Evolutionary conservation across 64 coral and sea anemone genomes (phyloP).

Genomic region (Porites lutea): DNA sequence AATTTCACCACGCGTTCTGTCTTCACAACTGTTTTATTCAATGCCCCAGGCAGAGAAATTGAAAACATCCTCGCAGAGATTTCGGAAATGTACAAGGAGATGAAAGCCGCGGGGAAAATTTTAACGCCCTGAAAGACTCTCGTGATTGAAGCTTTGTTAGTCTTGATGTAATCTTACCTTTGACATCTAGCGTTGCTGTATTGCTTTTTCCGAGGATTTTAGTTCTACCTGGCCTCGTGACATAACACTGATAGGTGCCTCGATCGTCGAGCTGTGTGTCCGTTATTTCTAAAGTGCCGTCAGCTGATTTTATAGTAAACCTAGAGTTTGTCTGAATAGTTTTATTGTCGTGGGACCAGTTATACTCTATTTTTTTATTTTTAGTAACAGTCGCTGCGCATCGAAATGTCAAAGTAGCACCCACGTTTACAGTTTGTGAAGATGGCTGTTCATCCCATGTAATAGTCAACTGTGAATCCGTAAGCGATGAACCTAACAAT

Average conservation of each 20-base stretch:
- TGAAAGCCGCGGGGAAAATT: background rate
- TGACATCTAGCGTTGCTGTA: conserved; percentile 20
- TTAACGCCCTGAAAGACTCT: conserved; percentile 1
- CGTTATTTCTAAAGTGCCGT: conserved; percentile 60
- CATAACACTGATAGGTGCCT: conserved; percentile 32
- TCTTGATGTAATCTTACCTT: conserved; percentile 24
- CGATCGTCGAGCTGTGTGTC: conserved; percentile 16
- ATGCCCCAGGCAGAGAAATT: background rate
- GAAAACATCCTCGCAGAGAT: conserved; percentile 12
- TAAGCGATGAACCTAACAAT: conserved; percentile 41
- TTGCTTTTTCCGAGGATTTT: conserved; percentile 16
- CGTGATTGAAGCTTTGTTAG: background rate
- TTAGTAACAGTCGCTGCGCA: conserved; percentile 12
- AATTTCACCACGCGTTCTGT: background rate
- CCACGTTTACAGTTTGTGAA: background rate
- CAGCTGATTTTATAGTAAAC: background rate
- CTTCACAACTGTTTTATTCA: background rate
- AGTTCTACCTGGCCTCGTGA: background rate
- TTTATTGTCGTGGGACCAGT: background rate
- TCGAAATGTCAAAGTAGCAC: conserved; percentile 12
- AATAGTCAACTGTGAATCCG: conserved; percentile 31
- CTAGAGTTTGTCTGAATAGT: background rate
- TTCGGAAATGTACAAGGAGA: background rate
- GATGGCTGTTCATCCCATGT: conserved; percentile 27
- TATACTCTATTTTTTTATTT: conserved; percentile 32